Evolutionary conservation across 2,797 vertebrate genomes (phyloP).

Genomic region (Malurus leucopterus): DNA sequence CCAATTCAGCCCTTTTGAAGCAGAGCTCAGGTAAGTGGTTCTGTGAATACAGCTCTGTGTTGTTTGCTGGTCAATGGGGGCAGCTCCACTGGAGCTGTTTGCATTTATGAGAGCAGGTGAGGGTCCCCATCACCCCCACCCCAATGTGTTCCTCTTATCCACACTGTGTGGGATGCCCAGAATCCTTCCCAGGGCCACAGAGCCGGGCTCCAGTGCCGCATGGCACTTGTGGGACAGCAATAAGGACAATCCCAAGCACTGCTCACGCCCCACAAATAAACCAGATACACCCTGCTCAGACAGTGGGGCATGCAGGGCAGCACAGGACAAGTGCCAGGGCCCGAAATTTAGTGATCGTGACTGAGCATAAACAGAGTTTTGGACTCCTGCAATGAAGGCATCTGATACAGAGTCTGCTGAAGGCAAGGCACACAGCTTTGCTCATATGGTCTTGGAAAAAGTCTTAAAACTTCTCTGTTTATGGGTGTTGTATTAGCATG

Average conservation of each 20-base stretch:
- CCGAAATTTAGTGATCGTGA: no score
- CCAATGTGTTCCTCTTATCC: neutral
- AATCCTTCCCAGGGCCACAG: neutral
- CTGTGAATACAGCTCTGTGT: fast-evolving
- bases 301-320: fast-evolving
- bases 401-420: neutral
- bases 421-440: neutral
- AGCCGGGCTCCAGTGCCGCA: neutral
- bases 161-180: neutral
- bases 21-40: neutral
- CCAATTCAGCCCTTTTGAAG: neutral
- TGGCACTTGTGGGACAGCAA: neutral
- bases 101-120: neutral
- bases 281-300: neutral
- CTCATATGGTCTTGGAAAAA: fast-evolving
- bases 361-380: neutral
- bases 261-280: neutral
- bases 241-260: neutral
- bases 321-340: neutral
- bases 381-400: neutral
- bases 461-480: neutral
- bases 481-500: fast-evolving
- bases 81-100: neutral
- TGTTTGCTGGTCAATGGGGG: neutral
- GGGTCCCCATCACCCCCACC: neutral